These are phyloP conservation scores for Beaufortia kweichowensis DNA, from an alignment of 2,113 vertebrate species.

Conservation along the genomic window DNA sequence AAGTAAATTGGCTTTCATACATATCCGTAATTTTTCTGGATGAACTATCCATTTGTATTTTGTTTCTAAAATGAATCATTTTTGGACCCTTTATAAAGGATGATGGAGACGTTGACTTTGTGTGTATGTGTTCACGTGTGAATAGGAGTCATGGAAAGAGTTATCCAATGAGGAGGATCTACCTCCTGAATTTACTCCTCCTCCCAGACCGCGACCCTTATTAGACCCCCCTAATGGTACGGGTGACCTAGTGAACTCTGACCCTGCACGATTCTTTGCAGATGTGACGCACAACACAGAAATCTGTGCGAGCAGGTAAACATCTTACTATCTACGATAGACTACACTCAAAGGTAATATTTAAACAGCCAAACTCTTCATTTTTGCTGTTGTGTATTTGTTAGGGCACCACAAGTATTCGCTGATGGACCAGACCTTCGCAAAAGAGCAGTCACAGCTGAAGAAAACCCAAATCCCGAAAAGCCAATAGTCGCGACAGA, in stretches of 20 bases:
- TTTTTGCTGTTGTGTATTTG: background rate
- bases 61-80: background rate
- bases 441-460: background rate
- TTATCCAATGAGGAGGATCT: constrained; percentile 93
- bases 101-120: background rate
- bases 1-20: too few species aligned
- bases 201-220: constrained; percentile 77
- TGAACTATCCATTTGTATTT: too few species aligned
- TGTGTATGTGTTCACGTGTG: background rate
- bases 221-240: constrained; percentile 77
- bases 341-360: constrained; percentile 39
- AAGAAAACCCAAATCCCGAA: constrained; percentile 35
- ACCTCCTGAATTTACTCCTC: constrained; percentile 85
- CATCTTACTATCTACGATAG: constrained; percentile 43
- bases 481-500: constrained; percentile 42
- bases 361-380: background rate
- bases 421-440: constrained; percentile 53
- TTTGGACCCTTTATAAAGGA: background rate
- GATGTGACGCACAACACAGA: constrained; percentile 38
- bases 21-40: too few species aligned
- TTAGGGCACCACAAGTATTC: constrained; percentile 42
- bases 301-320: constrained; percentile 46
- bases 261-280: constrained; percentile 62
- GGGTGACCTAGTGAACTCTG: constrained; percentile 52
- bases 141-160: constrained; percentile 92